These are phyloP conservation scores for Hylaea fasciaria DNA, from an alignment of 2,888 invertebrate genomes.

Conservation along the genomic window DNA sequence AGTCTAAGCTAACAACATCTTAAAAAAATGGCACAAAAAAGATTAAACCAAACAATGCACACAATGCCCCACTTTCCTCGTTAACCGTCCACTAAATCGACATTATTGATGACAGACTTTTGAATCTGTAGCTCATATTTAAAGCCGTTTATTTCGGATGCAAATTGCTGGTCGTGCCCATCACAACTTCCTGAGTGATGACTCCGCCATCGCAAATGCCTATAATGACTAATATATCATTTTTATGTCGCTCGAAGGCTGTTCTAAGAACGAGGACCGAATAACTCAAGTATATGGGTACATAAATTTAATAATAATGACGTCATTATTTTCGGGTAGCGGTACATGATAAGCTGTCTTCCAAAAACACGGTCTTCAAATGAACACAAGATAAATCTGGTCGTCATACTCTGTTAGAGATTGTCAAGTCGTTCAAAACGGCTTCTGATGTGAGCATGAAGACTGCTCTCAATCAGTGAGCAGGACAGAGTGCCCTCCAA, in stretches of 20 bases:
- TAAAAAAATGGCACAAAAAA: too few relatives aligned
- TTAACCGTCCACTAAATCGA: constrained; percentile 3
- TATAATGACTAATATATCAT: constrained; percentile 64
- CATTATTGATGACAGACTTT: constrained; percentile 22
- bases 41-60: background rate
- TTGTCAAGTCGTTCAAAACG: too few relatives aligned
- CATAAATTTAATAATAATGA: too few relatives aligned
- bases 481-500: too few relatives aligned
- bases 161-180: constrained; percentile 52
- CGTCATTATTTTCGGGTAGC: background rate
- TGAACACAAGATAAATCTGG: too few relatives aligned
- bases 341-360: background rate
- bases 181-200: constrained; percentile 49
- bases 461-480: too few relatives aligned
- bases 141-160: constrained; percentile 50
- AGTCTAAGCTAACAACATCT: too few relatives aligned
- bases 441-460: too few relatives aligned
- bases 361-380: background rate
- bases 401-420: too few relatives aligned
- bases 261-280: constrained; percentile 48
- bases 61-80: background rate
- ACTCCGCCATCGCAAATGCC: constrained; percentile 50
- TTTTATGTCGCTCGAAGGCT: constrained; percentile 59
- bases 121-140: constrained; percentile 16
- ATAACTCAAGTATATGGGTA: background rate